Conservation (phyloP, 1,140 invertebrate genomes). For the Drosophila pseudoananassae region DNA sequence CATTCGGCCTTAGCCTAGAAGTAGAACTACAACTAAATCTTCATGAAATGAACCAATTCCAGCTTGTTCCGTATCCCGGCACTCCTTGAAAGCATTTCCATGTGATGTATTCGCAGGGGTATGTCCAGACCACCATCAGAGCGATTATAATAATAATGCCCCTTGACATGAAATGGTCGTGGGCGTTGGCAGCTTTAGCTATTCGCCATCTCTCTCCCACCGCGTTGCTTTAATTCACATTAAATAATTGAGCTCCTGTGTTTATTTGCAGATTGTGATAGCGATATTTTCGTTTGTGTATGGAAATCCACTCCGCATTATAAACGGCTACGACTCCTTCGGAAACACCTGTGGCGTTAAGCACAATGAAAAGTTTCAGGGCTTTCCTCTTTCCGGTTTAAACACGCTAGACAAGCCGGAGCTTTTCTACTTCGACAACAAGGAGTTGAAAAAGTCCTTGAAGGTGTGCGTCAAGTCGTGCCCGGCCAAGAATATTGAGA, state of each 20-base stretch:
- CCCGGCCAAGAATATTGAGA: slow-evolving; percentile 88
- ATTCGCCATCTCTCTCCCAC: slow-evolving; percentile 5
- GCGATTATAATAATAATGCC: slow-evolving; percentile 32
- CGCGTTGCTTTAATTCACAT: slow-evolving; percentile 27
- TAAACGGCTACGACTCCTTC: slow-evolving; percentile 97
- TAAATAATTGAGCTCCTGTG: slow-evolving; percentile 8
- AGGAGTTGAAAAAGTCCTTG: slow-evolving; percentile 89
- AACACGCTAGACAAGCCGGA: slow-evolving; percentile 92
- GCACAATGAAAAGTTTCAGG: slow-evolving; percentile 90
- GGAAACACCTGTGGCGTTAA: slow-evolving; percentile 97
- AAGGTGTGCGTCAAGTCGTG: slow-evolving; percentile 96
- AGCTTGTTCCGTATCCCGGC: slow-evolving; percentile 19
- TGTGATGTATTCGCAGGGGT: slow-evolving; percentile 33
- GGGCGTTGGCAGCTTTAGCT: slow-evolving; percentile 53
- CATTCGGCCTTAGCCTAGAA: slow-evolving; percentile 11
- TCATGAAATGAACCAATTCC: slow-evolving; percentile 25
- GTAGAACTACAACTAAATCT: slow-evolving; percentile 7
- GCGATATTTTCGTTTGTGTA: slow-evolving; percentile 95
- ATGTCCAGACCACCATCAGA: slow-evolving; percentile 13
- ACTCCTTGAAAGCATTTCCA: slow-evolving; percentile 26
- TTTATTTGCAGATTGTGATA: slow-evolving; percentile 88
- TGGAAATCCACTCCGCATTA: slow-evolving; percentile 93
- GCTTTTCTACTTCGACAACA: slow-evolving; percentile 93
- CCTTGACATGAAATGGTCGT: slow-evolving; percentile 41
- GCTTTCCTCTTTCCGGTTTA: slow-evolving; percentile 90